phyloP scores from a whole-genome alignment of 1,140 invertebrate species.

The Tribolium castaneum region DNA sequence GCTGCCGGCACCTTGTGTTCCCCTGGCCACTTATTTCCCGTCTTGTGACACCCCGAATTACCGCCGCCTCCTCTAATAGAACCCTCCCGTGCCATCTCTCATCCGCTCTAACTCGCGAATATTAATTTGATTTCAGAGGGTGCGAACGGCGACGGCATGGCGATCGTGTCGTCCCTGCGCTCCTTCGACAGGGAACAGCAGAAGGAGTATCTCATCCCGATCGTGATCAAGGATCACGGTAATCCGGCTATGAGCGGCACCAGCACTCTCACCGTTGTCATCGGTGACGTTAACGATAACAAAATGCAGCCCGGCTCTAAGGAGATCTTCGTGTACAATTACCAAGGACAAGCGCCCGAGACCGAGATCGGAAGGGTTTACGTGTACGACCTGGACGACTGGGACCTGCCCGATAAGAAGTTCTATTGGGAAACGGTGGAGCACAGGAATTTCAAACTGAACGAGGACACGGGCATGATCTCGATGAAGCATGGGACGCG shows the following conservation, averaged over 20 bases:
- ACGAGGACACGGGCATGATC: conserved; percentile 94
- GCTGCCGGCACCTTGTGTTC: not conserved
- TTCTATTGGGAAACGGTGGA: conserved; percentile 90
- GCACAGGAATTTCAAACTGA: conserved; percentile 85
- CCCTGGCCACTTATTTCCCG: conserved; percentile 5
- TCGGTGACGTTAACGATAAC: conserved; percentile 97
- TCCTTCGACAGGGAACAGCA: conserved; percentile 96
- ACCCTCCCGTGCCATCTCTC: conserved; percentile 14
- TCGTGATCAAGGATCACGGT: conserved; percentile 92
- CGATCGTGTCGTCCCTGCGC: conserved; percentile 88
- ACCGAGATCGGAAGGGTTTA: conserved; percentile 96
- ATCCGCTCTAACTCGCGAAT: conserved; percentile 16
- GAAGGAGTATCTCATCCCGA: conserved; percentile 94
- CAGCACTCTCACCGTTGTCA: conserved; percentile 93
- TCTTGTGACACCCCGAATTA: not conserved
- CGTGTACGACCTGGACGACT: conserved; percentile 96
- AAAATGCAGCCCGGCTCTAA: conserved; percentile 97
- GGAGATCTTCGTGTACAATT: conserved; percentile 97
- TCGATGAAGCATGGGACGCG: conserved; percentile 92
- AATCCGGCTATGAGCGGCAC: conserved; percentile 93
- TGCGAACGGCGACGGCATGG: conserved; percentile 95
- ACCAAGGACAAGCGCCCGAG: conserved; percentile 90
- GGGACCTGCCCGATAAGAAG: conserved; percentile 97
- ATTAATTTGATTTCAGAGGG: conserved; percentile 73
- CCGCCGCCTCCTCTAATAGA: not conserved